phyloP scores from a whole-genome alignment of 2,888 invertebrate genomes.

The Philonicus albiceps region DNA sequence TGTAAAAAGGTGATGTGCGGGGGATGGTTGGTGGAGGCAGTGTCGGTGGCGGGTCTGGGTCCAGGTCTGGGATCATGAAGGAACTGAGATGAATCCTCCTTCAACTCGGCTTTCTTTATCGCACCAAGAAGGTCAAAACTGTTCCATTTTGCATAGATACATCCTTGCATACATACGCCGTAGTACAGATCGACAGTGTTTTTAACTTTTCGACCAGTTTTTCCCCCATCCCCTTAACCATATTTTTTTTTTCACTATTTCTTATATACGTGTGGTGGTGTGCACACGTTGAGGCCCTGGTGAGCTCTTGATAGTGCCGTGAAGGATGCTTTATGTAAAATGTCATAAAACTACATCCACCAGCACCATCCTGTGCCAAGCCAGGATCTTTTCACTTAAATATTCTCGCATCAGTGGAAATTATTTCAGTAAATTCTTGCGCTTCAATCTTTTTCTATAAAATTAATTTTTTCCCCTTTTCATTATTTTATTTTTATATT shows the following conservation, averaged over 20 bases:
- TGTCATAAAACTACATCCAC: background rate
- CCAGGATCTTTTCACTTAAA: background rate
- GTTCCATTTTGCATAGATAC: background rate
- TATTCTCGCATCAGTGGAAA: slow-evolving; percentile 22
- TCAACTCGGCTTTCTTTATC: background rate
- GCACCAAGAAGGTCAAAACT: background rate
- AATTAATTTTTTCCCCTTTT: background rate
- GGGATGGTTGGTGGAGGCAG: background rate
- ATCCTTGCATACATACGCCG: background rate
- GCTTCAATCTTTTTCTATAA: background rate
- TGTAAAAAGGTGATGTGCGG: background rate
- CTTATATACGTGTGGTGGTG: background rate
- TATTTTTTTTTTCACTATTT: background rate
- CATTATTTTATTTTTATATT: background rate
- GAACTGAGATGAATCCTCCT: background rate
- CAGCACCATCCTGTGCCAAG: background rate
- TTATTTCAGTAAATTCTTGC: background rate
- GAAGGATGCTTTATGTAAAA: slow-evolving; percentile 4
- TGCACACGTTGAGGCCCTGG: background rate
- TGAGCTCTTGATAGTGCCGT: background rate
- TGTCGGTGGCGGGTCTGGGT: background rate
- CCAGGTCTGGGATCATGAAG: background rate
- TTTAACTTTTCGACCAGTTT: background rate
- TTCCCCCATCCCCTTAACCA: background rate
- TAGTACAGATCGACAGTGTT: background rate